Percentiles rank a stretch among this genome's conserved stretches.
phyloP scores from a whole-genome alignment of 2,113 vertebrate species.

The Panurus biarmicus region DNA sequence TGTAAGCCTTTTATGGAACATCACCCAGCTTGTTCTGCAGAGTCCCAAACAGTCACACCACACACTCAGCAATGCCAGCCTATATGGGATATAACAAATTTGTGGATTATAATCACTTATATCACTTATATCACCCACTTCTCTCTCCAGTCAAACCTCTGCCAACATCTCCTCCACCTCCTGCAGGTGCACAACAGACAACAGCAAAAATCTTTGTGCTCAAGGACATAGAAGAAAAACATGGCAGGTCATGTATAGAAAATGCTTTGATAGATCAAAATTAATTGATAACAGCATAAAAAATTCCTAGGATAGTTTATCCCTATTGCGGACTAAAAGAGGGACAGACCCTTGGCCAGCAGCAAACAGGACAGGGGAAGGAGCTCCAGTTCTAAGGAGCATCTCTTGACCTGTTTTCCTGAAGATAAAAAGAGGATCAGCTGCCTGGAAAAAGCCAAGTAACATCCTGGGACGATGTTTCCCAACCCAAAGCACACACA shows the following conservation, averaged over 20 bases:
- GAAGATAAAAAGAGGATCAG: not conserved
- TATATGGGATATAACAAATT: not conserved
- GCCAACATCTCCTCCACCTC: not conserved
- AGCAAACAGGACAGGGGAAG: not conserved
- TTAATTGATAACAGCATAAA: not conserved
- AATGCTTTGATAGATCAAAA: not conserved
- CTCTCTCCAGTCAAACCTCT: not conserved
- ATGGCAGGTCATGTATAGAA: not conserved
- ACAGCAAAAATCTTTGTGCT: not conserved
- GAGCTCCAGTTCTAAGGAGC: not conserved
- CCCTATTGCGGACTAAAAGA: not conserved
- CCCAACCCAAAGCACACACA: not conserved
- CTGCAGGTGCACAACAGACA: not conserved
- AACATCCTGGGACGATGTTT: not conserved
- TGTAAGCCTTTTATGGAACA: fast-evolving
- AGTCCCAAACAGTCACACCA: not conserved
- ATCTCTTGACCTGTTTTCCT: not conserved
- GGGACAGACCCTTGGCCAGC: not conserved
- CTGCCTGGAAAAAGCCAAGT: not conserved
- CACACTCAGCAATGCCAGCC: not conserved
- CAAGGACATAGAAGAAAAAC: not conserved
- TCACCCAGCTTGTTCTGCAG: not conserved
- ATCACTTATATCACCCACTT: not conserved
- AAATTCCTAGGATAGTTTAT: not conserved
- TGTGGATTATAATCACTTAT: not conserved